Base-by-base conservation (phyloP, 2,888 invertebrate species). In the Tanytarsus gracilentus region DNA sequence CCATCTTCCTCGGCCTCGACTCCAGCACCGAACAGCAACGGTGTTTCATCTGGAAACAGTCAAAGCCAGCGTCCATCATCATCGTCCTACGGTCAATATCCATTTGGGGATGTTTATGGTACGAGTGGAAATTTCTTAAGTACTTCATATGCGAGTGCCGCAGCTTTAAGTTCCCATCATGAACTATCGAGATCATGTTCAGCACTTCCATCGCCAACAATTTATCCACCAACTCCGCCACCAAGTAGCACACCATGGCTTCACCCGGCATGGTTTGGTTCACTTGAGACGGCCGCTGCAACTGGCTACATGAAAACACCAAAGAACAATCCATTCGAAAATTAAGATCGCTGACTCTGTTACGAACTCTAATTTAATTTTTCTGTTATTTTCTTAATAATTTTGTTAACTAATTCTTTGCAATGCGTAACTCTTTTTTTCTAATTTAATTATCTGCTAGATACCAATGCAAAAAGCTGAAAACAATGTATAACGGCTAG, bases 201-300 rank as follows among this genome's bases (percentile, higher is more conserved):
- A 7, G 44, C 73, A 1, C 66, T 74, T 64, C 73, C 74, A 40
- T 74, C 74, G 55, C 75, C 74, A n/a, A 74, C 74, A 3, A 74
- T 74, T 23, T 74, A 73, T 68, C 75, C 74, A 62, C 74, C 74
- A 52, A 74, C 74, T 49, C 74, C 74, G 61, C 74, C 74, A 56
- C 75, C 74, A 52, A 72, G 18, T 9, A 26, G 73, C 40, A 70
- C 73, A 2, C 72, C 74, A 4, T 74, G 74, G 74, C 70, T 73
- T 61, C 73, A 74, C 71, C 74, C 74, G 16, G 50, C 50, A 5
- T 74, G 74, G 74, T 74, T 73, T 65, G 67, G 50, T 21, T 49
- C 60, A 27, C 21, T 49, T 25, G 60, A 60, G 36, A 26, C 50
- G 26, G 23, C n/a, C n/a, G n/a, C n/a, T n/a, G n/a, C 27, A 27